Evolutionary conservation across 2,797 vertebrate genomes (phyloP).

Genomic region (Mormyrus hasselquistii): DNA sequence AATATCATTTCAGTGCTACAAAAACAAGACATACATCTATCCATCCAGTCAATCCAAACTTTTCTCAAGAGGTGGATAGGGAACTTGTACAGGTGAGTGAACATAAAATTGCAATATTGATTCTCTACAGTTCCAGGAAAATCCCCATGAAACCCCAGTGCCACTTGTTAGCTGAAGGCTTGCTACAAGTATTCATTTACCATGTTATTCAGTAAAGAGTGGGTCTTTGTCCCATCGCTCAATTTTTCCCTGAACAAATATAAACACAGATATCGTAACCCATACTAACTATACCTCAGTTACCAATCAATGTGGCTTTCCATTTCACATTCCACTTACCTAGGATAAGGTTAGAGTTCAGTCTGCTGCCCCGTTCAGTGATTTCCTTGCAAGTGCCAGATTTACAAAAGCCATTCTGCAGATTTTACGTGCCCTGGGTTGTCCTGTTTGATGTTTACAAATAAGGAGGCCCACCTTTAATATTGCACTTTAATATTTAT

Average conservation of each 20-base stretch:
- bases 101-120: constrained; percentile 1
- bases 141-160: neutral
- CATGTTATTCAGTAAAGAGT: neutral
- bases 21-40: neutral
- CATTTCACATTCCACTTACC: neutral
- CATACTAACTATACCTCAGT: neutral
- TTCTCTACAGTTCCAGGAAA: constrained; percentile 3
- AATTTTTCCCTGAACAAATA: neutral
- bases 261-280: neutral
- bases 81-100: neutral
- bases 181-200: neutral
- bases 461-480: neutral
- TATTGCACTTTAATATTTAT: neutral
- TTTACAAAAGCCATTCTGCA: neutral
- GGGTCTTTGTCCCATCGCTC: neutral
- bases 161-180: neutral
- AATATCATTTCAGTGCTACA: neutral
- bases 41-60: neutral
- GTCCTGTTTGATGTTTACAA: neutral
- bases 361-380: neutral
- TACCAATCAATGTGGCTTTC: neutral
- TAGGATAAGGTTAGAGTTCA: neutral
- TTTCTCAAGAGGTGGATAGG: neutral
- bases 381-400: neutral
- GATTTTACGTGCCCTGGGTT: neutral